Evolutionary conservation across 2,888 invertebrate genomes (phyloP), one percentile per base, ranked within the genome.

Genomic region (Serripes groenlandicus): DNA sequence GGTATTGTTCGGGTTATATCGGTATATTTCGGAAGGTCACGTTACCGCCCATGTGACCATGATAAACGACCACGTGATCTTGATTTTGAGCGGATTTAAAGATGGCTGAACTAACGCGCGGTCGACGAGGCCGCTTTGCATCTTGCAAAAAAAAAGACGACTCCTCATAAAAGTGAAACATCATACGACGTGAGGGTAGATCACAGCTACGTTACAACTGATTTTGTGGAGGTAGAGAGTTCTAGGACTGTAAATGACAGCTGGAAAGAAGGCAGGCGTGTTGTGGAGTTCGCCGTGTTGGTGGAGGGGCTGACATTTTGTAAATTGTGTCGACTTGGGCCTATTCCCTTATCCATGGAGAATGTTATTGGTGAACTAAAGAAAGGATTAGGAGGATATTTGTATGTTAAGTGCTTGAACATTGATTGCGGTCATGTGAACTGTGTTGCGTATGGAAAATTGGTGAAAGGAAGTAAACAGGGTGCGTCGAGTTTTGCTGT

Each of bases 321-420:
- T 49, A 30, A 23, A 32, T 30, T 28, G 32, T 74, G 74, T 42
- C 15, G 74, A 52, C 74, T 74, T 52, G 64, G 64, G 9, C 62
- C 66, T 23, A 52, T 64, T 26, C 74, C 74, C 26, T 74, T 52
- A 49, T 42, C 35, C 42, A 34, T 35, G 28, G 73, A 73, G 15
- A 73, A 37, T 58, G 62, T 73, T 28, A 37, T 73, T n/a, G 73
- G 62, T 4, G 73, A 73, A 26, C 60, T 73, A 62, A 60, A 37
- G 42, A 73, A 64, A 7, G 74, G 74, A 32, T 52, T 64, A 64
- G 64, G 73, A 21, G 62, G 62, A n/a, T 66, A 34, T 35, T 35
- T 66, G 35, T 66, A 66, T 5, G 23, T 66, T 4, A 66, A 9
- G 35, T 66, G 66, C 23, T 35, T 34, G 35, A 66, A 66, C 11